Conservation (phyloP, 1,140 invertebrate genomes). For the Pectinophora gossypiella region DNA sequence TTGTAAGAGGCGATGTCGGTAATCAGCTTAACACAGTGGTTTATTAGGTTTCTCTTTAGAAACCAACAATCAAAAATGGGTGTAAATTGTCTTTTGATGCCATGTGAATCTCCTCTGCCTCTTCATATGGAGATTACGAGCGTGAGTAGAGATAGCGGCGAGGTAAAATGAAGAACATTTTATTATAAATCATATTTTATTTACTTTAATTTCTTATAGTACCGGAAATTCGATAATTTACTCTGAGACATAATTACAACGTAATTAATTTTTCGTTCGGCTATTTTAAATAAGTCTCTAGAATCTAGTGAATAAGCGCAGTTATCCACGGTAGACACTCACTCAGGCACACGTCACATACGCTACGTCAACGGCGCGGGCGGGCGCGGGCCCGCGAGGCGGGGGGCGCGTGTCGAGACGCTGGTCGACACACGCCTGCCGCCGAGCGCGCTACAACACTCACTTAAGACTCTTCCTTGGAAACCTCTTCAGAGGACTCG, state of each 20-base stretch:
- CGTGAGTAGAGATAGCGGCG: too few relatives aligned
- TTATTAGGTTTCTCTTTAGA: too few relatives aligned
- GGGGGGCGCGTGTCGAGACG: constrained; percentile 62
- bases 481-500: constrained; percentile 32
- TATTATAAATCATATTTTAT: constrained; percentile 47
- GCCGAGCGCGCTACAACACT: constrained; percentile 29
- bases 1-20: too few relatives aligned
- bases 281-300: constrained; percentile 73
- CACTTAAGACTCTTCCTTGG: constrained; percentile 27
- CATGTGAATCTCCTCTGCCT: too few relatives aligned
- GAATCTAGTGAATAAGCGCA: constrained; percentile 54
- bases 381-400: constrained; percentile 26
- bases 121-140: too few relatives aligned
- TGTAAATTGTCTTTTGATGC: too few relatives aligned
- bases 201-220: constrained; percentile 58
- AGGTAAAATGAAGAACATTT: constrained; percentile 3
- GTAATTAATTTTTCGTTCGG: constrained; percentile 60
- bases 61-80: too few relatives aligned
- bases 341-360: constrained; percentile 39
- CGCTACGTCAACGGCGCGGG: constrained; percentile 23
- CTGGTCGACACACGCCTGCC: constrained; percentile 63
- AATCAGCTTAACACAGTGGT: too few relatives aligned
- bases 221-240: constrained; percentile 73
- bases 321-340: constrained; percentile 36
- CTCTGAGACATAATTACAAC: constrained; percentile 68